A percentile compares a stretch with the other conserved stretches of the same genome.
phyloP scores from a whole-genome alignment of 2,797 vertebrate genomes.

The Nannoperca australis region DNA sequence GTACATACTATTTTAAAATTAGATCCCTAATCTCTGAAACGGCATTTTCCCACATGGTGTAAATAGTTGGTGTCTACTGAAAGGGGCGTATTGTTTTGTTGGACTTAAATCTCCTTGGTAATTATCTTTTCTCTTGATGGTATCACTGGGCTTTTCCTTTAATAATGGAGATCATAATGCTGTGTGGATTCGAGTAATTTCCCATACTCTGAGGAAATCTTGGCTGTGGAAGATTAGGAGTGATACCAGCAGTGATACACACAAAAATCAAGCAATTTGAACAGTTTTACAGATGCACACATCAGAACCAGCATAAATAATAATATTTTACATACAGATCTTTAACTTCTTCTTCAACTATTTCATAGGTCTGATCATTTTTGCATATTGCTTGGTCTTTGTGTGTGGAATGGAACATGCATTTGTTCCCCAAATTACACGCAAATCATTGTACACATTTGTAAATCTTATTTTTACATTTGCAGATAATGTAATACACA shows the following conservation, averaged over 20 bases:
- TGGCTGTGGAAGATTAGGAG: slow-evolving; percentile 57
- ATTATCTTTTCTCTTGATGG: slow-evolving; percentile 72
- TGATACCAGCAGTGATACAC: slow-evolving; percentile 18
- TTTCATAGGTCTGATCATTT: no score
- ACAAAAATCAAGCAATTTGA: no score
- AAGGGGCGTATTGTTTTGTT: slow-evolving; percentile 55
- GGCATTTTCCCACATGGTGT: slow-evolving; percentile 26
- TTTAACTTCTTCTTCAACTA: no score
- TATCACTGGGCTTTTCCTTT: slow-evolving; percentile 69
- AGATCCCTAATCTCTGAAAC: slow-evolving; percentile 54
- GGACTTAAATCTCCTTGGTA: slow-evolving; percentile 69
- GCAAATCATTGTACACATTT: no score
- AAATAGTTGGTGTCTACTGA: slow-evolving; percentile 45
- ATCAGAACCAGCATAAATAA: no score
- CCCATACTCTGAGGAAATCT: slow-evolving; percentile 69
- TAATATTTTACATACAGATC: no score
- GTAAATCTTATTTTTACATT: no score
- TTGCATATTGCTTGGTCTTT: no score
- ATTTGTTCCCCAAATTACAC: no score
- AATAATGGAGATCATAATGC: slow-evolving; percentile 74
- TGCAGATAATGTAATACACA: no score
- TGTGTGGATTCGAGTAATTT: slow-evolving; percentile 62
- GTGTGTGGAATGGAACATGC: no score
- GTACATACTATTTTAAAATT: slow-evolving; percentile 53
- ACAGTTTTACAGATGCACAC: no score